Percentiles rank a stretch among this genome's conserved stretches.
These are phyloP conservation scores for Zingel zingel DNA, from an alignment of 2,113 vertebrate genomes.

Conservation along the genomic window DNA sequence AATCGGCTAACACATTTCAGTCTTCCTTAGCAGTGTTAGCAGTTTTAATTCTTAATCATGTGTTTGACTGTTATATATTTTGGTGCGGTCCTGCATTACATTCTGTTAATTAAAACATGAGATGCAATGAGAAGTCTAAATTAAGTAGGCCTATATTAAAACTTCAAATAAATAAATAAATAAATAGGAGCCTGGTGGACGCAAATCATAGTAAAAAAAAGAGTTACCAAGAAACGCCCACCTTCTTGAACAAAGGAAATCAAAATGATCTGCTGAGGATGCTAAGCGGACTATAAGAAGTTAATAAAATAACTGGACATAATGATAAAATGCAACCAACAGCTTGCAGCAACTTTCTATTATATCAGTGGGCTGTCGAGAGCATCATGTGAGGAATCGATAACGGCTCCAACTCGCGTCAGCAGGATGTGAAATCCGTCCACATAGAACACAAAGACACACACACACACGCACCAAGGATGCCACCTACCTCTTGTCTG, in stretches of 20 bases:
- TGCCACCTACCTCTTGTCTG: constrained; percentile 67
- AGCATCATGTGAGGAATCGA: constrained; percentile 47
- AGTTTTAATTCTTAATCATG: too few relatives aligned
- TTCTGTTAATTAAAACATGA: not conserved
- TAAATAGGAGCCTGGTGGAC: not conserved
- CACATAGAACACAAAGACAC: not conserved
- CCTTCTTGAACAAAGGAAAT: not conserved
- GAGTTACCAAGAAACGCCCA: not conserved
- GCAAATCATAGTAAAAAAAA: not conserved
- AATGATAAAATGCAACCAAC: not conserved
- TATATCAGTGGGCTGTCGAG: not conserved
- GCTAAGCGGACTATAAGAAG: not conserved
- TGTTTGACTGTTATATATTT: not conserved
- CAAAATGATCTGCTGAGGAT: not conserved
- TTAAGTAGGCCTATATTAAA: not conserved
- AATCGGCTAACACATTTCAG: too few relatives aligned
- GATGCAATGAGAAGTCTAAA: not conserved
- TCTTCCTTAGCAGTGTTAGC: too few relatives aligned
- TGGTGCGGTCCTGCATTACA: not conserved
- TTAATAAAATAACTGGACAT: not conserved
- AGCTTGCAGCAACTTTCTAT: constrained; percentile 3
- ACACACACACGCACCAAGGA: not conserved
- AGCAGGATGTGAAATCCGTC: constrained; percentile 28
- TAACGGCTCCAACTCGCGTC: constrained; percentile 31
- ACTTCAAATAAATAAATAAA: not conserved